These are phyloP conservation scores for Dicyema japonicum DNA, from an alignment of 1,140 invertebrate species.

Conservation along the genomic window DNA sequence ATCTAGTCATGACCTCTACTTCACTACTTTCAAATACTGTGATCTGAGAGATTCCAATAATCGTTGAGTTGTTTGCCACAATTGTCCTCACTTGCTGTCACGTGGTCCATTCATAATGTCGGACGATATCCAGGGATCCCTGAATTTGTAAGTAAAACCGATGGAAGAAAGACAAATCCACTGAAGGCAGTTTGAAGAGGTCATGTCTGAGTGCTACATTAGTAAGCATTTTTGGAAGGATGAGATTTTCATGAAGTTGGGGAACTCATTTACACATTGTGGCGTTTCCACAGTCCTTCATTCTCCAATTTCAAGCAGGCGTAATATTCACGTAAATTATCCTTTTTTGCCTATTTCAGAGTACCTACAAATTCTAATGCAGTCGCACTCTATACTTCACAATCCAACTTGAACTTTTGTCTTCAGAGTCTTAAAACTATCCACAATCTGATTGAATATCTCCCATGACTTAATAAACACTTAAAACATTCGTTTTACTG, in stretches of 20 bases:
- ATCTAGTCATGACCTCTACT: no score
- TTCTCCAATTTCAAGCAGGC: conserved; percentile 29
- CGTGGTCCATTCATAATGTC: conserved; percentile 26
- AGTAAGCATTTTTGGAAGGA: conserved; percentile 49
- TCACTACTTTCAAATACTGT: no score
- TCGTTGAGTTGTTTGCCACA: no score
- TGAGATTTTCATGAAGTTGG: conserved; percentile 25
- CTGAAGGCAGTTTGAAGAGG: conserved; percentile 35
- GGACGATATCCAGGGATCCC: conserved; percentile 29
- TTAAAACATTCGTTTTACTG: conserved; percentile 17
- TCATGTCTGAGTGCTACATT: conserved; percentile 44
- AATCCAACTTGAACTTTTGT: conserved; percentile 28
- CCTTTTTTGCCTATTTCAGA: conserved; percentile 7
- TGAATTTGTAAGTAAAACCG: conserved; percentile 6
- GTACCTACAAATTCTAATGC: conserved; percentile 26
- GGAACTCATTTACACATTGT: conserved; percentile 27
- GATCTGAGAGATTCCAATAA: no score
- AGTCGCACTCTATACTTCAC: conserved; percentile 27
- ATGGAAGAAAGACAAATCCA: conserved; percentile 30
- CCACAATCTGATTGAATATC: conserved; percentile 25
- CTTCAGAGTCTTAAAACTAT: conserved; percentile 13
- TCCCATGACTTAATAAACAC: conserved; percentile 43
- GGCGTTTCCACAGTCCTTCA: conserved; percentile 28
- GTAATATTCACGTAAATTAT: conserved; percentile 29
- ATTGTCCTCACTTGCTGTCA: no score